Evolutionary conservation across 2,888 invertebrate species (phyloP).

Genomic region (Chrysolina oricalcia): DNA sequence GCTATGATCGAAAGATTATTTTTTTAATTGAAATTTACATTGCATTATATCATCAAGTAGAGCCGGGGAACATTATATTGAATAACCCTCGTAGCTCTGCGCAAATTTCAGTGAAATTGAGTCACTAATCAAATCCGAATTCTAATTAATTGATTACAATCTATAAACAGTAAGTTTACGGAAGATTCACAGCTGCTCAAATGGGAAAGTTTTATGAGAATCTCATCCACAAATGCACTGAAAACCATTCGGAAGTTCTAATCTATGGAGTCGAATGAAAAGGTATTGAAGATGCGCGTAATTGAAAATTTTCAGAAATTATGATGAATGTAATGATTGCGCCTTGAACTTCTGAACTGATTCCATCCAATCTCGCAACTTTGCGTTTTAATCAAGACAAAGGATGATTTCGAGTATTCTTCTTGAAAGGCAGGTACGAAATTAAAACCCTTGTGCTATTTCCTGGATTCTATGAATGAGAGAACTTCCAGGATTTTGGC

Average conservation of each 20-base stretch:
- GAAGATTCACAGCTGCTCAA: background rate
- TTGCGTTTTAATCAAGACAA: background rate
- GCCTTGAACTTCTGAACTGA: background rate
- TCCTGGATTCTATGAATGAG: no score
- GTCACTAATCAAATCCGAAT: no score
- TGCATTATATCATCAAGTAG: no score
- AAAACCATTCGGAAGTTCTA: background rate
- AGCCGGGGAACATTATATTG: no score
- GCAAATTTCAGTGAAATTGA: no score
- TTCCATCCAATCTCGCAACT: background rate
- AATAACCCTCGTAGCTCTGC: no score
- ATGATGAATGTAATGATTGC: background rate
- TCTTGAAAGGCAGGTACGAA: background rate
- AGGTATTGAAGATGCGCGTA: background rate
- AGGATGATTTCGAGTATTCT: background rate
- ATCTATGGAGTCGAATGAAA: background rate
- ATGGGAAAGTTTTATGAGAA: background rate
- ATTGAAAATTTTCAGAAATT: background rate
- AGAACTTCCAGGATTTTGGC: no score
- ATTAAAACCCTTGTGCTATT: no score
- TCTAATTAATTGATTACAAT: background rate
- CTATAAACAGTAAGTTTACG: background rate
- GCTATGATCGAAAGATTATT: no score
- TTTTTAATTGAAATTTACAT: no score
- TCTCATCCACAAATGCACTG: background rate